phyloP scores from a whole-genome alignment of 2,888 invertebrate genomes.

The Orchestes rusci region DNA sequence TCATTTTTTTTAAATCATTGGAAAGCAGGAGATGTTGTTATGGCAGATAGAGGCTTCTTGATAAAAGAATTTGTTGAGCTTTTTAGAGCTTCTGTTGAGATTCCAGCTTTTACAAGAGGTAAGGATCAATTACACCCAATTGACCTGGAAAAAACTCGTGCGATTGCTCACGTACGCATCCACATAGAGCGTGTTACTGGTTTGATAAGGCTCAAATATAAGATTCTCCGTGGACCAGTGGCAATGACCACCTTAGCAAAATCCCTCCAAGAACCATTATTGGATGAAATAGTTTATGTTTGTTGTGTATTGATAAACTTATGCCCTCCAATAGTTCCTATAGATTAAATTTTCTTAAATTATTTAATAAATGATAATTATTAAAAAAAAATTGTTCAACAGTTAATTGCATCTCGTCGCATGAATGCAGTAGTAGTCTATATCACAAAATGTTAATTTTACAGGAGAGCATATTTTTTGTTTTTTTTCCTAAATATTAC shows the following conservation, averaged over 20 bases:
- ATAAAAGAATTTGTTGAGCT: constrained; percentile 21
- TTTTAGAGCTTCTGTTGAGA: constrained; percentile 17
- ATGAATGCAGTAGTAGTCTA: no score
- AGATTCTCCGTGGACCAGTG: no score
- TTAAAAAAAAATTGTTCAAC: no score
- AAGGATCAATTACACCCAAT: constrained; percentile 26
- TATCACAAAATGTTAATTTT: no score
- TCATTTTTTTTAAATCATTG: constrained; percentile 14
- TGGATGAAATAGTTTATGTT: constrained; percentile 22
- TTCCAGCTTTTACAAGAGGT: constrained; percentile 25
- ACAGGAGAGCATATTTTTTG: no score
- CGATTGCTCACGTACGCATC: constrained; percentile 25
- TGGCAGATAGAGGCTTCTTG: constrained; percentile 23
- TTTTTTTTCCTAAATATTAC: no score
- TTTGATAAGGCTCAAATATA: no score
- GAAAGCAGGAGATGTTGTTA: constrained; percentile 19
- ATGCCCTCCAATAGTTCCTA: neutral
- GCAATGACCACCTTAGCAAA: no score
- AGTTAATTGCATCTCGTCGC: no score
- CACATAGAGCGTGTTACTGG: constrained; percentile 24
- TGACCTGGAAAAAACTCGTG: constrained; percentile 24
- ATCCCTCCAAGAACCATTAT: no score
- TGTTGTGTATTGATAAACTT: constrained; percentile 17
- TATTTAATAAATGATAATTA: no score
- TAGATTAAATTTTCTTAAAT: neutral